A percentile compares a stretch with the other conserved stretches of the same genome.
Conservation (phyloP, 2,113 vertebrate species). For the Aplodontia rufa region DNA sequence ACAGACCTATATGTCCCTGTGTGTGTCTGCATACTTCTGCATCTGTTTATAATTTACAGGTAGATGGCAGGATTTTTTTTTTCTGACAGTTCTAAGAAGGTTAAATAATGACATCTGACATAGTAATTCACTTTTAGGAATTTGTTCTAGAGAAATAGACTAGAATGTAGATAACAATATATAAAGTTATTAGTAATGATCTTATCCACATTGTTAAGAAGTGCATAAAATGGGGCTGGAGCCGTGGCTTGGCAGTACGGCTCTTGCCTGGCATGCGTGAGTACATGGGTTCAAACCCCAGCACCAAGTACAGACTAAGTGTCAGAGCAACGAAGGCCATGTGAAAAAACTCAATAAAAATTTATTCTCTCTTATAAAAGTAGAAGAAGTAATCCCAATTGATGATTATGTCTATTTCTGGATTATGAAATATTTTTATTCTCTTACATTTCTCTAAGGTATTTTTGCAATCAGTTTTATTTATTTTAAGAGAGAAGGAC, state of each 20-base stretch:
- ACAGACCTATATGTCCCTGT: not conserved
- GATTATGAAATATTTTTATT: conserved; percentile 35
- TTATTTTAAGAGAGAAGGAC: conserved; percentile 54
- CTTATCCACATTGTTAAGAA: not conserved
- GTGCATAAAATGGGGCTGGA: too few species aligned
- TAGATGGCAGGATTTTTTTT: not conserved
- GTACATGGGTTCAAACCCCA: too few species aligned
- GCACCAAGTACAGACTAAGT: too few species aligned
- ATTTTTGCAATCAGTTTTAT: not conserved
- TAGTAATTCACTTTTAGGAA: conserved; percentile 36
- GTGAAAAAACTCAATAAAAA: too few species aligned
- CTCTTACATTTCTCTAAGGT: conserved; percentile 12
- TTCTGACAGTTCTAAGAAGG: conserved; percentile 27
- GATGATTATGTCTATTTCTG: not conserved
- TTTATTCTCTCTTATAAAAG: too few species aligned
- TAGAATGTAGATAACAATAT: not conserved
- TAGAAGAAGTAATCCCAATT: conserved; percentile 3
- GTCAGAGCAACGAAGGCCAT: too few species aligned
- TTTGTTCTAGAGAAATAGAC: conserved; percentile 21
- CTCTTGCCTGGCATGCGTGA: too few species aligned
- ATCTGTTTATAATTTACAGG: conserved; percentile 53
- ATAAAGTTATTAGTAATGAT: not conserved
- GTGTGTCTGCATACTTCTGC: not conserved
- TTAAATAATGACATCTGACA: conserved; percentile 22
- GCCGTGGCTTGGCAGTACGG: too few species aligned